Conservation (phyloP, 2,113 vertebrate species). For the Chaetodon trifascialis region DNA sequence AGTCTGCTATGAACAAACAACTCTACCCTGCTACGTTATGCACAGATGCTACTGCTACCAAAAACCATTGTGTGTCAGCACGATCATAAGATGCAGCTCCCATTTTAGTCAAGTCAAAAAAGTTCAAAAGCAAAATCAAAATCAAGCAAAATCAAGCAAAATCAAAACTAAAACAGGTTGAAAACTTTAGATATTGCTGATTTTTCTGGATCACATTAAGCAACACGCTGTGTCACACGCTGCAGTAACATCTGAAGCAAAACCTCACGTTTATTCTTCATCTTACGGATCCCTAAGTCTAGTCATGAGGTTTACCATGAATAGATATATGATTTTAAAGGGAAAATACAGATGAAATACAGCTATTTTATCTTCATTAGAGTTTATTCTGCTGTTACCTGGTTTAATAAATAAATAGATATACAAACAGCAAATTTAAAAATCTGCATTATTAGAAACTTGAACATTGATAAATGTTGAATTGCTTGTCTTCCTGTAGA, state of each 20-base stretch:
- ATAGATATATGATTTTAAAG: too few relatives aligned
- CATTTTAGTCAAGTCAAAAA: too few relatives aligned
- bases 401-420: neutral
- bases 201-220: too few relatives aligned
- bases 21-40: neutral
- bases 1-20: neutral
- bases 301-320: too few relatives aligned
- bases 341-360: too few relatives aligned
- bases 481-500: neutral
- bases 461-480: neutral
- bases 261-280: neutral
- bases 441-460: neutral
- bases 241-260: neutral
- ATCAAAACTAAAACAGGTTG: neutral
- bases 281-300: too few relatives aligned
- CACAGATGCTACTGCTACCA: neutral
- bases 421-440: too few relatives aligned
- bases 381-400: neutral
- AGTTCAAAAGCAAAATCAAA: too few relatives aligned
- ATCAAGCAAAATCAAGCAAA: too few relatives aligned
- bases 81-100: neutral
- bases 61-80: neutral
- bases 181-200: neutral
- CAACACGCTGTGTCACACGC: too few relatives aligned
- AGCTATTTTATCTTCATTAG: too few relatives aligned